Conservation (phyloP, 2,797 vertebrate genomes). For the Centropyge bicolor region DNA sequence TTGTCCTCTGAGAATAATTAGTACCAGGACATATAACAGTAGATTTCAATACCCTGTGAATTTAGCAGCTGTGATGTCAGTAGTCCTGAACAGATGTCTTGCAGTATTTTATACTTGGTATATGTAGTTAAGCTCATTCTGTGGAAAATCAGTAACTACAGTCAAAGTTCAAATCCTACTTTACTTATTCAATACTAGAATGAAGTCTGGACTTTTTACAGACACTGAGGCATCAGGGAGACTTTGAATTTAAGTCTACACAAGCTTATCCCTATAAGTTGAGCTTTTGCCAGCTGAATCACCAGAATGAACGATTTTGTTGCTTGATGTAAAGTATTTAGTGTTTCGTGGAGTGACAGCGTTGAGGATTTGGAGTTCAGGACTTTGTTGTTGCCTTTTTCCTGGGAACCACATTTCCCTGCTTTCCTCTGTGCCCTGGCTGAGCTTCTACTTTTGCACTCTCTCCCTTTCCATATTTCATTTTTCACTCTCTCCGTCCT, state of each 20-base stretch:
- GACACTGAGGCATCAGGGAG: background rate
- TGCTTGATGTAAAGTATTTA: conserved; percentile 12
- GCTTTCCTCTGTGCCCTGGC: background rate
- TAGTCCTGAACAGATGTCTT: conserved; percentile 10
- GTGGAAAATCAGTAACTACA: background rate
- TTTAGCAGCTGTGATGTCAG: conserved; percentile 21
- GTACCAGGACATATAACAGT: background rate
- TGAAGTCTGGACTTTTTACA: too few relatives aligned
- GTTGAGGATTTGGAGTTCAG: background rate
- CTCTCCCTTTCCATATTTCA: background rate
- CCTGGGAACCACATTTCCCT: background rate
- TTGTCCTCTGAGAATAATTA: conserved; percentile 19
- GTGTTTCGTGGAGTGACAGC: conserved; percentile 3
- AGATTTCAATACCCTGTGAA: conserved; percentile 17
- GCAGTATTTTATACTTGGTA: too few relatives aligned
- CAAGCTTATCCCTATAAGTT: background rate
- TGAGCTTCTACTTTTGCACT: conserved; percentile 4
- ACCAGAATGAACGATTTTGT: background rate
- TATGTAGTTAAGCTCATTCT: background rate
- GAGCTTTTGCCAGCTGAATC: background rate
- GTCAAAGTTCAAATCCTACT: background rate
- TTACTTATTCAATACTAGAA: background rate
- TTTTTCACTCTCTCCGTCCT: background rate
- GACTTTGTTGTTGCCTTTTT: too few relatives aligned
- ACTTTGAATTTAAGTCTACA: conserved; percentile 1